phyloP scores from a whole-genome alignment of 2,113 vertebrate species.

The Takifugu flavidus region DNA sequence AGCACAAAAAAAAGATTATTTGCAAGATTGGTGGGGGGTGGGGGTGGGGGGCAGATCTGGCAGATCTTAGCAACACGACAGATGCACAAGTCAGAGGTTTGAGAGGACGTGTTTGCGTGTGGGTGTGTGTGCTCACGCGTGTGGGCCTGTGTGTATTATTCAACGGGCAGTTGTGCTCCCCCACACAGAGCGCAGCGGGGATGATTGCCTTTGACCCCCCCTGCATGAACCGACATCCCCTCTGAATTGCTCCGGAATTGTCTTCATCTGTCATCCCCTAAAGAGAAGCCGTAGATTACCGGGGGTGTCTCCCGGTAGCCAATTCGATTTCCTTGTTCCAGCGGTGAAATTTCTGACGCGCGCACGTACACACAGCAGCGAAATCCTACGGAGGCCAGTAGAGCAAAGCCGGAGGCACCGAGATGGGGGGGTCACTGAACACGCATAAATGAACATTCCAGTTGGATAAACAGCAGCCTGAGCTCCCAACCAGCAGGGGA shows the following conservation, averaged over 20 bases:
- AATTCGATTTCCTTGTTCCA: slow-evolving; percentile 39
- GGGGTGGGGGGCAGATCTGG: slow-evolving; percentile 54
- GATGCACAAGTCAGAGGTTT: slow-evolving; percentile 55
- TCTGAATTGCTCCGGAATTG: slow-evolving; percentile 69
- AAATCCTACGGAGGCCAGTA: slow-evolving; percentile 18
- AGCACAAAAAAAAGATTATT: slow-evolving; percentile 38
- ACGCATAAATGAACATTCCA: slow-evolving; percentile 66
- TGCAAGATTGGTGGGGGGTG: slow-evolving; percentile 28
- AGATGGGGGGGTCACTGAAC: slow-evolving; percentile 50
- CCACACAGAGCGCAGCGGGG: slow-evolving; percentile 40
- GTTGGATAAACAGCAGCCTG: slow-evolving; percentile 65
- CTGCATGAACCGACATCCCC: slow-evolving; percentile 59
- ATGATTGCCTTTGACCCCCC: slow-evolving; percentile 72
- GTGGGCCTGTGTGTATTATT: slow-evolving; percentile 50
- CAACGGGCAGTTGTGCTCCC: slow-evolving; percentile 44
- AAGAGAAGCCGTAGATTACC: slow-evolving; percentile 29
- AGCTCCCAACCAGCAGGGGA: slow-evolving; percentile 49
- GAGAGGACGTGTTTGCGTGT: slow-evolving; percentile 29
- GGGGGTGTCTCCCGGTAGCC: no score
- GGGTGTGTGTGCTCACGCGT: slow-evolving; percentile 29
- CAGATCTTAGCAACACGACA: slow-evolving; percentile 49
- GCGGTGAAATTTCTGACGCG: slow-evolving; percentile 53
- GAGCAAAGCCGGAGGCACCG: slow-evolving; percentile 45
- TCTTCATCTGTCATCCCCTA: slow-evolving; percentile 69
- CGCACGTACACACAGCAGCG: slow-evolving; percentile 13